Conservation (phyloP, 2,113 vertebrate genomes). For the Poicephalus gulielmi region DNA sequence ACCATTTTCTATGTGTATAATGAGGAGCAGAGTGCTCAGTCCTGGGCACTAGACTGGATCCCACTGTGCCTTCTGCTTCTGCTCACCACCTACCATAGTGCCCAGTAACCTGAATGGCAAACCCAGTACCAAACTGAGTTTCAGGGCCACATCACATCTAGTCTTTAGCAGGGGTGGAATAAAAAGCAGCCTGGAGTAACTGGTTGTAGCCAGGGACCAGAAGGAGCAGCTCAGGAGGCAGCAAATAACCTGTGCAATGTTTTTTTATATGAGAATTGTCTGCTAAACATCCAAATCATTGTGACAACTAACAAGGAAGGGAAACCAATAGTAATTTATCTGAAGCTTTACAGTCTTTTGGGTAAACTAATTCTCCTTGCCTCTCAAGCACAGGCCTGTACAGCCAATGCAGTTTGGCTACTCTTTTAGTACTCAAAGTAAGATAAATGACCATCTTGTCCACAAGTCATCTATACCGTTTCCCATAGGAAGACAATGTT, state of each 20-base stretch:
- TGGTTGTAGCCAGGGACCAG: not conserved
- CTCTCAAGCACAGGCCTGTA: not conserved
- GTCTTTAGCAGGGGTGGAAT: not conserved
- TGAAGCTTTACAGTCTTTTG: not conserved
- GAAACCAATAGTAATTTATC: not conserved
- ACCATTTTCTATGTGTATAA: accelerated
- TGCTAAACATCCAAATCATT: not conserved
- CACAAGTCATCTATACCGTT: not conserved
- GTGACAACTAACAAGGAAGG: not conserved
- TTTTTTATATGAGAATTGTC: not conserved
- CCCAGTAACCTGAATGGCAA: not conserved
- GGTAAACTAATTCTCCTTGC: not conserved
- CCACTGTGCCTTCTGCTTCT: not conserved
- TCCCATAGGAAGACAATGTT: not conserved
- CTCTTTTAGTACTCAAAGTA: not conserved
- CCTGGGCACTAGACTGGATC: too few species aligned
- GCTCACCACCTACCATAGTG: not conserved
- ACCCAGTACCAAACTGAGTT: not conserved
- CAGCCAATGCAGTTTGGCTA: not conserved
- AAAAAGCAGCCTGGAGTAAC: not conserved
- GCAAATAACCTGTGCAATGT: not conserved
- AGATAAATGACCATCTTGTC: not conserved
- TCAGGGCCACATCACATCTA: not conserved
- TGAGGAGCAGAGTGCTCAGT: not conserved
- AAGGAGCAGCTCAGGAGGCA: not conserved